phyloP scores from a whole-genome alignment of 2,113 vertebrate species.

The Ginglymostoma cirratum region DNA sequence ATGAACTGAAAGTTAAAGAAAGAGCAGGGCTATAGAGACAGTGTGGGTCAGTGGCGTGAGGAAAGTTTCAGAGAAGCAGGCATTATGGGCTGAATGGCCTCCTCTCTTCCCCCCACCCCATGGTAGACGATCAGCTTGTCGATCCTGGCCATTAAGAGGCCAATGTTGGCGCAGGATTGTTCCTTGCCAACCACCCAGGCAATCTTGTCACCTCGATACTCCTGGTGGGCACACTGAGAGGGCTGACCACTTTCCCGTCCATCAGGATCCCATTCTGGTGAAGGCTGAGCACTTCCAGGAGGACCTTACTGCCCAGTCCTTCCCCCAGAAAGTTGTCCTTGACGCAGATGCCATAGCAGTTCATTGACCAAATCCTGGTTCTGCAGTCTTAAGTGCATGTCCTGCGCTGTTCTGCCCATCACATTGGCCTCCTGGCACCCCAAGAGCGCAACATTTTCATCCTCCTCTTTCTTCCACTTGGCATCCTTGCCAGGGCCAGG shows the following conservation, averaged over 20 bases:
- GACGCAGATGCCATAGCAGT: slow-evolving; percentile 74
- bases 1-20: no score
- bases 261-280: slow-evolving; percentile 66
- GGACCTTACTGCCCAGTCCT: slow-evolving; percentile 56
- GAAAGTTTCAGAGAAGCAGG: no score
- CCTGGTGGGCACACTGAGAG: slow-evolving; percentile 68
- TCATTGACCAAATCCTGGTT: slow-evolving; percentile 68
- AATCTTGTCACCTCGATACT: slow-evolving; percentile 79
- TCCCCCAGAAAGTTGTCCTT: slow-evolving; percentile 73
- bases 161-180: slow-evolving; percentile 66
- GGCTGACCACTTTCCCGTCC: slow-evolving; percentile 76
- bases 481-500: slow-evolving; percentile 42
- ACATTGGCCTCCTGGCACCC: slow-evolving; percentile 29
- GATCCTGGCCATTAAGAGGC: slow-evolving; percentile 66
- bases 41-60: no score
- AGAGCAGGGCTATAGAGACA: no score
- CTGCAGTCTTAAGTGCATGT: slow-evolving; percentile 44
- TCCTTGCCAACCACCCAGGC: slow-evolving; percentile 83
- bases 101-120: not conserved
- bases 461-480: not conserved
- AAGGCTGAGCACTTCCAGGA: slow-evolving; percentile 67
- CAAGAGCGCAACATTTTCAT: not conserved
- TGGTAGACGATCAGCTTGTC: slow-evolving; percentile 74
- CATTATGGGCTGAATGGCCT: no score
- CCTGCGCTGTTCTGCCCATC: not conserved